Evolutionary conservation across 2,797 vertebrate species (phyloP).

Genomic region (Odontamblyopus rebecca): DNA sequence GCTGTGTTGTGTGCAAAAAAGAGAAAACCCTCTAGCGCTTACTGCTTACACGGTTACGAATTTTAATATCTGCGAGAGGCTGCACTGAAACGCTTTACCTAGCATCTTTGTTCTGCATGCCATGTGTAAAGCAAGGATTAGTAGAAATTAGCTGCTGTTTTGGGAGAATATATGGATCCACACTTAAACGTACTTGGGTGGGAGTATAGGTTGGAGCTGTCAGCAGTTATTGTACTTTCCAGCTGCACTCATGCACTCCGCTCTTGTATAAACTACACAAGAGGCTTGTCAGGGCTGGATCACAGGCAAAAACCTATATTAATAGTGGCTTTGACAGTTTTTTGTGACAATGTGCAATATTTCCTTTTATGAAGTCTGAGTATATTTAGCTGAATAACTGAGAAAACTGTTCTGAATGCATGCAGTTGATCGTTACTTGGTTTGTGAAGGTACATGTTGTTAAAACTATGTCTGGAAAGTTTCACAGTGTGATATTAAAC

Average conservation of each 20-base stretch:
- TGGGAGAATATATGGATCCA: neutral
- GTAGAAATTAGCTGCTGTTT: slow-evolving; percentile 14
- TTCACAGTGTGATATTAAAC: too few relatives aligned
- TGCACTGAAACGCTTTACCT: slow-evolving; percentile 31
- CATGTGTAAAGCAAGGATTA: slow-evolving; percentile 30
- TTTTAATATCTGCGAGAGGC: slow-evolving; percentile 28
- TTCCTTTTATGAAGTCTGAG: neutral
- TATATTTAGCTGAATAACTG: neutral
- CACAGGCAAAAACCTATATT: neutral
- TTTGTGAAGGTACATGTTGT: neutral
- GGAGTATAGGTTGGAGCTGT: slow-evolving; percentile 2
- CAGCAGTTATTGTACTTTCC: neutral
- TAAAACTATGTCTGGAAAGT: too few relatives aligned
- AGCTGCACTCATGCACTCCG: neutral
- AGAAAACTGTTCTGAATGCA: neutral
- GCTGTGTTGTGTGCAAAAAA: slow-evolving; percentile 48
- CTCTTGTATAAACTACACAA: neutral
- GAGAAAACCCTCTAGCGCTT: slow-evolving; percentile 39
- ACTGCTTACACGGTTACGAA: slow-evolving; percentile 35
- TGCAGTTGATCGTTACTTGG: neutral
- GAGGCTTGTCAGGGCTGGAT: neutral
- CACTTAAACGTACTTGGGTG: neutral
- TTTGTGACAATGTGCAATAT: neutral
- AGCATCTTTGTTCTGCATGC: slow-evolving; percentile 26
- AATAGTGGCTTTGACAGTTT: slow-evolving; percentile 11